Percentiles rank a stretch among this genome's conserved stretches.
Evolutionary conservation across 2,888 invertebrate genomes (phyloP).

Genomic region (Philopedon plagiatum): DNA sequence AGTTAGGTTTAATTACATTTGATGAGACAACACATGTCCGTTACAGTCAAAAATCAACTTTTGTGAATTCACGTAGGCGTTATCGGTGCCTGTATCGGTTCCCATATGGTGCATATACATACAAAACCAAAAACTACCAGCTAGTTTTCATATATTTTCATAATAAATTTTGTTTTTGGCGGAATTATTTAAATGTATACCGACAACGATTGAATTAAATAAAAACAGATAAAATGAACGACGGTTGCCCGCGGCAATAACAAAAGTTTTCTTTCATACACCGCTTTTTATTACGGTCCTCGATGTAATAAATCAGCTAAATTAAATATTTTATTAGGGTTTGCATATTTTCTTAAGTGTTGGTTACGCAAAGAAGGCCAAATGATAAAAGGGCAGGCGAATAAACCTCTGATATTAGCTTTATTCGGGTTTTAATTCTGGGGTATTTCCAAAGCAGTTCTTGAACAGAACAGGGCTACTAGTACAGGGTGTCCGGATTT

Average conservation of each 20-base stretch:
- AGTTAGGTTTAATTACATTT: too few relatives aligned
- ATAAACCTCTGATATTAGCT: background rate
- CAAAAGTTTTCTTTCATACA: background rate
- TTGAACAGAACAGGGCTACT: too few relatives aligned
- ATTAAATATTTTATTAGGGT: slow-evolving; percentile 5
- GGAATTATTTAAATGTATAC: background rate
- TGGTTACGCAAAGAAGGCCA: background rate
- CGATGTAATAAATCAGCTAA: background rate
- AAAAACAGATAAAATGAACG: background rate
- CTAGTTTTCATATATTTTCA: too few relatives aligned
- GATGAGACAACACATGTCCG: too few relatives aligned
- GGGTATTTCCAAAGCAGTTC: too few relatives aligned
- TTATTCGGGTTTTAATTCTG: too few relatives aligned
- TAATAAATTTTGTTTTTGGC: background rate
- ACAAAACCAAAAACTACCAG: too few relatives aligned
- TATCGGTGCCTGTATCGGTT: too few relatives aligned
- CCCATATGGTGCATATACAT: too few relatives aligned
- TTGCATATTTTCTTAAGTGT: background rate
- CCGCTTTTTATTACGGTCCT: background rate
- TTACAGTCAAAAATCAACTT: too few relatives aligned
- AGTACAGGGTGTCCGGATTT: too few relatives aligned
- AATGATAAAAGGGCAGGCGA: background rate
- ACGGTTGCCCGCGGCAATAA: background rate
- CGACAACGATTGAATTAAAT: background rate
- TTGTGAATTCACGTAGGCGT: too few relatives aligned